Evolutionary conservation across 1,140 invertebrate genomes (phyloP), one percentile per base, ranked within the genome.

Genomic region (Euglossa dilemma): DNA sequence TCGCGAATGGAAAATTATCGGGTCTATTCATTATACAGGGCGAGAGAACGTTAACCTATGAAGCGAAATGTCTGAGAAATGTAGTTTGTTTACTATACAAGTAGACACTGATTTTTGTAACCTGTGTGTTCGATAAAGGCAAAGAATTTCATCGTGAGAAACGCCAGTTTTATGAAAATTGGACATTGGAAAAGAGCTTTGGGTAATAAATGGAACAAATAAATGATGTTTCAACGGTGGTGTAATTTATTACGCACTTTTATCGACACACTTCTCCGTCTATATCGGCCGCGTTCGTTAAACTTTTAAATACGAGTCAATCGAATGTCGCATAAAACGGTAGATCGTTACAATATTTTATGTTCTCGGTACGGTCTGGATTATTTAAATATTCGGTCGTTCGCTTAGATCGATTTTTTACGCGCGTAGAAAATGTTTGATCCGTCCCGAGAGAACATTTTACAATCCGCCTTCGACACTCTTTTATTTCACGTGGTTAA

Each of bases 191-290:
- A 81, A 86, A 73, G 85, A 87, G 86, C 75, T 88, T 87, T 90
- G 84, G 87, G 80, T 87, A 91, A 91, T 90, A 90, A 91, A 91
- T 80, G 84, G 84, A 84, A 90, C 79, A 90, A 90, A 89, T 80
- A 86, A 85, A 89, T 78, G 77, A 90, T 87, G 89, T 87, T 86
- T 85, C 73, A 89, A 88, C 47, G 64, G 59, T 52, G 78, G 85
- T 87, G 83, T 89, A 70, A 80, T 90, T 90, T 87, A 90, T 90
- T 90, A 50, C 47, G 50, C 72, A 56, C 25, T 67, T 57, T 70
- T 61, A 56, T 50, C 45, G 54, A 63, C 45, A 63, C 50, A 82
- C 52, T 76, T 77, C 14, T 45, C 64, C 56, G 45, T 63, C 25
- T 66, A 52, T 52, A 61, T 18, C 28, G 47, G 45, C 5, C 52